phyloP scores from a whole-genome alignment of 2,888 invertebrate species.

The Phymatocera aterrima region DNA sequence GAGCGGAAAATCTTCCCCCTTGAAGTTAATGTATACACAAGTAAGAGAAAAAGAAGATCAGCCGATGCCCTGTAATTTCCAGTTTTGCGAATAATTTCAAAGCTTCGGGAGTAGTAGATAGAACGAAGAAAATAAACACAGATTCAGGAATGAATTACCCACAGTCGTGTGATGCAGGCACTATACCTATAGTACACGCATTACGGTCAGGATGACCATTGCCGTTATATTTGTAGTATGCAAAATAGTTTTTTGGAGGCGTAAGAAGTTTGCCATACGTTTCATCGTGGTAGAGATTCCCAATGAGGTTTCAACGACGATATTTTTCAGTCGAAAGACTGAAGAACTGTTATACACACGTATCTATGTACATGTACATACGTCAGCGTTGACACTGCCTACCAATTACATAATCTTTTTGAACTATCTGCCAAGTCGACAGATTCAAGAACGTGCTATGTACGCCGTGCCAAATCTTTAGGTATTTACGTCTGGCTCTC shows the following conservation, averaged over 20 bases:
- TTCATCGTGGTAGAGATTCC: neutral
- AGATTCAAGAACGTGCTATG: neutral
- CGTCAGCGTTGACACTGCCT: neutral
- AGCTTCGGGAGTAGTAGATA: neutral
- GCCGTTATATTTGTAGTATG: constrained; percentile 22
- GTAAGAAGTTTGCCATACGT: neutral
- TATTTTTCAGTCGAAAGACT: neutral
- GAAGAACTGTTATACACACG: constrained; percentile 23
- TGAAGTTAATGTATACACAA: neutral
- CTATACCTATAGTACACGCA: too few relatives aligned
- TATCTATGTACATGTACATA: too few relatives aligned
- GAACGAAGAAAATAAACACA: too few relatives aligned
- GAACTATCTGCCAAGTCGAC: constrained; percentile 31
- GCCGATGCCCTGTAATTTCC: neutral
- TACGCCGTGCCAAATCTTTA: constrained; percentile 21
- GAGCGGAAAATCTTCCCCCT: constrained; percentile 9
- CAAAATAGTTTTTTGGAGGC: constrained; percentile 5
- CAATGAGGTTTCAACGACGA: neutral
- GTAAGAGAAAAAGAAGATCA: neutral
- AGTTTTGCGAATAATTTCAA: neutral
- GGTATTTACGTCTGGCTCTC: constrained; percentile 33
- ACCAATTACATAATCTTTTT: constrained; percentile 20
- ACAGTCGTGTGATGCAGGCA: neutral
- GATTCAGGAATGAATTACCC: neutral
- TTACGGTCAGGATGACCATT: neutral